phyloP scores from a whole-genome alignment of 2,113 vertebrate genomes.

The Todiramphus saurophagus region DNA sequence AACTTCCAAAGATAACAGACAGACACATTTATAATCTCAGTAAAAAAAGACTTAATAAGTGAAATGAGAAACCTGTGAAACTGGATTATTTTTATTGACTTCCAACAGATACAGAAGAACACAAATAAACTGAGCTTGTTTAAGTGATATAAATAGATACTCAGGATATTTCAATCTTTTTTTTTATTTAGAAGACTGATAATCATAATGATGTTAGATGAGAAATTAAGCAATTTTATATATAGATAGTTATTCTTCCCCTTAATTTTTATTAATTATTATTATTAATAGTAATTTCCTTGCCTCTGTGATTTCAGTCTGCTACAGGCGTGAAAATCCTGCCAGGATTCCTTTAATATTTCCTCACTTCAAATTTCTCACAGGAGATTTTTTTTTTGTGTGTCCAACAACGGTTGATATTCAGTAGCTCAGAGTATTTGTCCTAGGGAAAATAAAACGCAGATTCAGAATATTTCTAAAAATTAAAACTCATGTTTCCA shows the following conservation, averaged over 20 bases:
- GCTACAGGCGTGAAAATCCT: background rate
- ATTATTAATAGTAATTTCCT: background rate
- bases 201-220: background rate
- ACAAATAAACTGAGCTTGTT: background rate
- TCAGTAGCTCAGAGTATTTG: background rate
- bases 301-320: background rate
- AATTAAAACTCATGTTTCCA: background rate
- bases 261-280: fast-evolving
- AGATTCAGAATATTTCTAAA: background rate
- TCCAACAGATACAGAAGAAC: background rate
- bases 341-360: background rate
- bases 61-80: conserved; percentile 32
- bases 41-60: background rate
- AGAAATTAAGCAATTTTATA: background rate
- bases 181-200: background rate
- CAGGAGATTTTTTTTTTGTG: background rate
- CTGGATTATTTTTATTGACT: conserved; percentile 7
- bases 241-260: background rate
- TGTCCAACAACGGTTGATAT: background rate
- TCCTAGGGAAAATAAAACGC: background rate
- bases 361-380: background rate
- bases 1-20: conserved; percentile 65
- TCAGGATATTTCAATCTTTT: background rate
- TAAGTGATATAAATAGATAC: background rate
- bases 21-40: conserved; percentile 21